phyloP scores from a whole-genome alignment of 2,797 vertebrate genomes.

The Falco naumanni region DNA sequence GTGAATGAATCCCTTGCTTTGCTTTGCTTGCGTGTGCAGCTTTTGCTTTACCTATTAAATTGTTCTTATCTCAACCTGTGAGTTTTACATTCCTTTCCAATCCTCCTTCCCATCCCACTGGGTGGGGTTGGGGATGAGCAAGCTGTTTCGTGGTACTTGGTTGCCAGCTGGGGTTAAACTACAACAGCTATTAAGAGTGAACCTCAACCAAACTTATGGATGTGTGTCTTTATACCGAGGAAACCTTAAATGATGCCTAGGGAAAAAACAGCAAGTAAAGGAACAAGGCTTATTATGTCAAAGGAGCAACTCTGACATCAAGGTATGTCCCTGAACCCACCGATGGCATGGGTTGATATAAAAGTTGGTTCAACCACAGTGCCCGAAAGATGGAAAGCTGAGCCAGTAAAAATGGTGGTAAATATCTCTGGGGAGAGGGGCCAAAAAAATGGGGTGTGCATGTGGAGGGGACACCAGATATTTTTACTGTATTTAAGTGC shows the following conservation, averaged over 20 bases:
- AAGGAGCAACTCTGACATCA: neutral
- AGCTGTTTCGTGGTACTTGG: too few relatives aligned
- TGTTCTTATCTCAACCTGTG: too few relatives aligned
- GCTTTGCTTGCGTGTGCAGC: too few relatives aligned
- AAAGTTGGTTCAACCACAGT: neutral
- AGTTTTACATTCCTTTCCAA: too few relatives aligned
- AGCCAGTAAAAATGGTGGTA: neutral
- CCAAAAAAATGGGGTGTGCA: rapidly evolving
- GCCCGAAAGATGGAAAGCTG: neutral
- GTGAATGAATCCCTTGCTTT: too few relatives aligned
- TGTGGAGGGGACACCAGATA: neutral
- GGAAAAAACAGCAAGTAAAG: neutral
- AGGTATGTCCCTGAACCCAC: neutral
- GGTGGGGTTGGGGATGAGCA: too few relatives aligned
- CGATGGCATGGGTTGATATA: neutral
- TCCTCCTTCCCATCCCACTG: too few relatives aligned
- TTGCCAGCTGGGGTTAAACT: too few relatives aligned
- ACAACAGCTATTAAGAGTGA: neutral
- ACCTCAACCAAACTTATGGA: neutral
- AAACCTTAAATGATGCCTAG: neutral
- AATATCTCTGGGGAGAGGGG: neutral
- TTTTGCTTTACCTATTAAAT: too few relatives aligned
- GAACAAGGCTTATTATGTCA: neutral
- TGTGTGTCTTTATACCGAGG: neutral
- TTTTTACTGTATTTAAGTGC: neutral